A percentile compares a stretch with the other conserved stretches of the same genome.
These are phyloP conservation scores for Dryococelus australis DNA, from an alignment of 2,888 invertebrate species.

Conservation along the genomic window DNA sequence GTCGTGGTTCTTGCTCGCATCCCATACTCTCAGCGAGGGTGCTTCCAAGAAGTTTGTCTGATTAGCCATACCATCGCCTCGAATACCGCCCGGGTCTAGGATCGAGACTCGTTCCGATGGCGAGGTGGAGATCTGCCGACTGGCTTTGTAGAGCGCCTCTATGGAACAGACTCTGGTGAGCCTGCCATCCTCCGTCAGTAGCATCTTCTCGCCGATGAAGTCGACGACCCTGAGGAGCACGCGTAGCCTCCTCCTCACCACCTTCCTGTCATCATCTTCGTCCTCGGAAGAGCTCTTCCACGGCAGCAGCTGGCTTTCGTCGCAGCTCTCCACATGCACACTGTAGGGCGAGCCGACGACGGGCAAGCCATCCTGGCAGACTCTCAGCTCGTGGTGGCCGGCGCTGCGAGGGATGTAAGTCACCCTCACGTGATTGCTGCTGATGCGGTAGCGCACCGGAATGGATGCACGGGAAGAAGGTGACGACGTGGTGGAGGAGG, in stretches of 20 bases:
- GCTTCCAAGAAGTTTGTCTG: background rate
- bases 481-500: background rate
- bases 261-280: slow-evolving; percentile 38
- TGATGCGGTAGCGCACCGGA: slow-evolving; percentile 33
- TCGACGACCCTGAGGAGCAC: slow-evolving; percentile 64
- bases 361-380: slow-evolving; percentile 65
- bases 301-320: background rate
- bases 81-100: background rate
- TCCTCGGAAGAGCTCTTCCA: slow-evolving; percentile 31
- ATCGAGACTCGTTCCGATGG: background rate
- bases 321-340: slow-evolving; percentile 57
- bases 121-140: background rate
- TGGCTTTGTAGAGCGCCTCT: background rate
- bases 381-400: slow-evolving; percentile 66
- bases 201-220: slow-evolving; percentile 66
- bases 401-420: slow-evolving; percentile 62
- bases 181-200: slow-evolving; percentile 63
- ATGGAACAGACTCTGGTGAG: slow-evolving; percentile 55
- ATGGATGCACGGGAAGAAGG: slow-evolving; percentile 31
- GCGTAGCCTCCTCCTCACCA: slow-evolving; percentile 54
- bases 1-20: background rate
- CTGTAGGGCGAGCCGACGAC: slow-evolving; percentile 68
- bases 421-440: slow-evolving; percentile 51
- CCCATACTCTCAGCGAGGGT: background rate
- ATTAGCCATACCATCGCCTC: background rate